phyloP scores from a whole-genome alignment of 2,797 vertebrate species.

The Pseudopleuronectes americanus region DNA sequence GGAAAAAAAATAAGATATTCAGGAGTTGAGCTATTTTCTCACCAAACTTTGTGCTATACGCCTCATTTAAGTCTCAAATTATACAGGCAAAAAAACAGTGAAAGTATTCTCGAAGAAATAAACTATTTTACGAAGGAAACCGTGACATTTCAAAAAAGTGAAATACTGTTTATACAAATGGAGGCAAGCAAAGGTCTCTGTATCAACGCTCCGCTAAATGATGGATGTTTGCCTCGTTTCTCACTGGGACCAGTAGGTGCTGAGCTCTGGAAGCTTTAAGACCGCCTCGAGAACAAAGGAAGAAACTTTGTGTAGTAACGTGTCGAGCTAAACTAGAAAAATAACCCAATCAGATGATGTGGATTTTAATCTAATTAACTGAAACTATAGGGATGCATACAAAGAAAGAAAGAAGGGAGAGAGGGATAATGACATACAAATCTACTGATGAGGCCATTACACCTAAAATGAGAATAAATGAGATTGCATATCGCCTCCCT shows the following conservation, averaged over 20 bases:
- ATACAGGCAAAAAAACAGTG: background rate
- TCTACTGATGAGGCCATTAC: constrained; percentile 74
- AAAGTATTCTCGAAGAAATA: background rate
- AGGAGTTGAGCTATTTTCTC: constrained; percentile 19
- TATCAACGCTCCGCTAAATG: constrained; percentile 27
- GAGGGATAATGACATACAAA: constrained; percentile 21
- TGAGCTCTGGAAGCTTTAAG: constrained; percentile 22
- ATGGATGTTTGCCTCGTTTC: constrained; percentile 39
- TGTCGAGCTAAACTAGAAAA: background rate
- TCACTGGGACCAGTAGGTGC: constrained; percentile 31
- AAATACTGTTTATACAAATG: constrained; percentile 17
- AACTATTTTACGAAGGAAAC: background rate
- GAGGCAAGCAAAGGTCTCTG: constrained; percentile 17
- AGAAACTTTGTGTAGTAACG: constrained; percentile 20
- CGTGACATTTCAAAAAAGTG: constrained; percentile 16
- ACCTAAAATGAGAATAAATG: constrained; percentile 75
- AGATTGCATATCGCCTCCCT: constrained; percentile 62
- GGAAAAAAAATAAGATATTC: constrained; percentile 52
- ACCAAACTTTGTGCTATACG: too few relatives aligned
- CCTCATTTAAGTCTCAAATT: too few relatives aligned
- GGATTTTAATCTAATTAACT: too few relatives aligned
- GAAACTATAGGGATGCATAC: too few relatives aligned
- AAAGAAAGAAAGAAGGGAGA: background rate
- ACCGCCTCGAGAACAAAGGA: constrained; percentile 23
- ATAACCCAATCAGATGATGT: too few relatives aligned